Percentiles rank a stretch among this genome's conserved stretches.
Conservation (phyloP, 1,140 invertebrate genomes). For the Drosophila equinoxialis region DNA sequence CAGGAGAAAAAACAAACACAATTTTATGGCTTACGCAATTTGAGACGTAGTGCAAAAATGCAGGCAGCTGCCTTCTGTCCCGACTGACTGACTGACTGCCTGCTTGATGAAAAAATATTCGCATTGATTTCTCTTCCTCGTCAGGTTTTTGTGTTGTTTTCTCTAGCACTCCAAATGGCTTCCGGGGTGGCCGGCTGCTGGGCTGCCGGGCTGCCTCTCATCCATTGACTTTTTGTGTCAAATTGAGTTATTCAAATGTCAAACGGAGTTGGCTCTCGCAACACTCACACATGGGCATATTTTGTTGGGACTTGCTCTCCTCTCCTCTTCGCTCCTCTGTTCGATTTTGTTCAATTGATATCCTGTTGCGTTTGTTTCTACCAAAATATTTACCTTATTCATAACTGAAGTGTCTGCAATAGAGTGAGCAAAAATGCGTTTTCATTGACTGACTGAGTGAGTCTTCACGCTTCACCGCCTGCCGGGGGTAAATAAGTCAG, state of each 20-base stretch:
- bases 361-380: slow-evolving; percentile 82
- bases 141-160: not conserved
- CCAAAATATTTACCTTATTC: slow-evolving; percentile 80
- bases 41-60: slow-evolving; percentile 31
- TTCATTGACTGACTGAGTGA: slow-evolving; percentile 9
- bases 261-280: slow-evolving; percentile 17
- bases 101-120: slow-evolving; percentile 14
- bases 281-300: slow-evolving; percentile 59
- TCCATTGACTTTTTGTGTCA: slow-evolving; percentile 77
- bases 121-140: slow-evolving; percentile 18
- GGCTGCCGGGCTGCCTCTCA: slow-evolving; percentile 47
- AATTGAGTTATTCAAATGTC: slow-evolving; percentile 76
- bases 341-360: slow-evolving; percentile 72
- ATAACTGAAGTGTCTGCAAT: slow-evolving; percentile 74
- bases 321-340: not conserved
- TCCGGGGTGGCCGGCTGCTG: slow-evolving; percentile 67
- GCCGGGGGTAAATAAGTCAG: slow-evolving; percentile 18
- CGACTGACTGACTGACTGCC: not conserved
- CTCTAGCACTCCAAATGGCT: slow-evolving; percentile 40
- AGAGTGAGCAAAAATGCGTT: slow-evolving; percentile 2
- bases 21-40: slow-evolving; percentile 71
- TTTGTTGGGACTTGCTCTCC: slow-evolving; percentile 46
- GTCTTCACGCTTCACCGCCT: slow-evolving; percentile 59
- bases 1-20: not conserved
- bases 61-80: slow-evolving; percentile 28